Conservation (phyloP, 2,888 invertebrate species). For the Andrena chrysosceles region DNA sequence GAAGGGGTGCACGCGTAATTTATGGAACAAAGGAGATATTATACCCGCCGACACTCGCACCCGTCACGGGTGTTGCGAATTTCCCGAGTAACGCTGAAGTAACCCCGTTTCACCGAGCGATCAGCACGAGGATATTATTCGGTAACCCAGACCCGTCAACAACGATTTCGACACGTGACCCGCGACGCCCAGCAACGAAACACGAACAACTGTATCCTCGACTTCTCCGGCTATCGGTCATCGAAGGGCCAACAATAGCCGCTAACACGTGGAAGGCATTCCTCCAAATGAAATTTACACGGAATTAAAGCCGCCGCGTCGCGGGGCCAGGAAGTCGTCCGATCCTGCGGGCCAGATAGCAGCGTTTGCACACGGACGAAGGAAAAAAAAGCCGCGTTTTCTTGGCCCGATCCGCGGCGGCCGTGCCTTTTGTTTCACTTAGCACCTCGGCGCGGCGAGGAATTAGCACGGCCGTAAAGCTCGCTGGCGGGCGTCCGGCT, state of each 20-base stretch:
- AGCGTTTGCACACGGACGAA: slow-evolving; percentile 37
- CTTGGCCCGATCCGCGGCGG: slow-evolving; percentile 48
- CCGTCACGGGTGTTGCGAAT: background rate
- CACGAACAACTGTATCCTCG: background rate
- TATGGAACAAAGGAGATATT: background rate
- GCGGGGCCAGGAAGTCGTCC: slow-evolving; percentile 56
- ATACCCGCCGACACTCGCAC: background rate
- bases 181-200: background rate
- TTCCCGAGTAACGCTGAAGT: too few relatives aligned
- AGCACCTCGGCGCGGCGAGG: slow-evolving; percentile 78
- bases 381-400: slow-evolving; percentile 42
- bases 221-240: background rate
- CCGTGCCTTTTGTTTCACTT: slow-evolving; percentile 76
- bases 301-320: slow-evolving; percentile 25
- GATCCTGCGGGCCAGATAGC: slow-evolving; percentile 50
- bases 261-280: slow-evolving; percentile 38
- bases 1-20: background rate
- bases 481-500: slow-evolving; percentile 36
- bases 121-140: too few relatives aligned
- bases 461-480: slow-evolving; percentile 79
- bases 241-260: slow-evolving; percentile 19
- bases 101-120: background rate
- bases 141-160: too few relatives aligned
- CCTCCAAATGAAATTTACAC: slow-evolving; percentile 49
- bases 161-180: background rate